Evolutionary conservation across 2,888 invertebrate species (phyloP).

Genomic region (Rhingia rostrata): DNA sequence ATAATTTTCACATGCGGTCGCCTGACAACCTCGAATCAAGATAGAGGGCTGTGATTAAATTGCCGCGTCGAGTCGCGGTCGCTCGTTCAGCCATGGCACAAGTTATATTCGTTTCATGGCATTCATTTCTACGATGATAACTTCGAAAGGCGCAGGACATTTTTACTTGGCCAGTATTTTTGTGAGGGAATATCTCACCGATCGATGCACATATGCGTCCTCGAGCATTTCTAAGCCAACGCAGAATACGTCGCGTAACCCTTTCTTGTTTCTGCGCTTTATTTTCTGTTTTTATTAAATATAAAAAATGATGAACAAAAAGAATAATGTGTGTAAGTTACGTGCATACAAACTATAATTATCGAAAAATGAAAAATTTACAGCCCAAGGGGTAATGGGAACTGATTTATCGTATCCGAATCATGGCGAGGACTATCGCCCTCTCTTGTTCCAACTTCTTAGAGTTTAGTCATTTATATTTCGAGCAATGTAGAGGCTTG

Average conservation of each 20-base stretch:
- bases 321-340: conserved; percentile 74
- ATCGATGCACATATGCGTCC: conserved; percentile 46
- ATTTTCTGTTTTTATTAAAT: conserved; percentile 57
- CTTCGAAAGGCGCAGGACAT: conserved; percentile 67
- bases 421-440: conserved; percentile 74
- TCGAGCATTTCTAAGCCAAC: conserved; percentile 59
- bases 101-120: conserved; percentile 27
- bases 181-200: conserved; percentile 69
- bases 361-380: conserved; percentile 79
- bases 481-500: conserved; percentile 55
- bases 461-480: conserved; percentile 70
- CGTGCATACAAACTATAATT: conserved; percentile 77
- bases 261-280: conserved; percentile 27
- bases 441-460: conserved; percentile 64
- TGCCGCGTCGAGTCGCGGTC: conserved; percentile 58
- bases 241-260: conserved; percentile 23
- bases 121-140: conserved; percentile 57
- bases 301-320: conserved; percentile 72
- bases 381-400: conserved; percentile 78
- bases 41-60: conserved; percentile 72
- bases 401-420: conserved; percentile 79
- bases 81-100: conserved; percentile 6
- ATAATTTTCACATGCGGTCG: conserved; percentile 73
- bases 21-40: conserved; percentile 73
- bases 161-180: conserved; percentile 59